phyloP scores from a whole-genome alignment of 2,113 vertebrate species.

The Antennarius striatus region DNA sequence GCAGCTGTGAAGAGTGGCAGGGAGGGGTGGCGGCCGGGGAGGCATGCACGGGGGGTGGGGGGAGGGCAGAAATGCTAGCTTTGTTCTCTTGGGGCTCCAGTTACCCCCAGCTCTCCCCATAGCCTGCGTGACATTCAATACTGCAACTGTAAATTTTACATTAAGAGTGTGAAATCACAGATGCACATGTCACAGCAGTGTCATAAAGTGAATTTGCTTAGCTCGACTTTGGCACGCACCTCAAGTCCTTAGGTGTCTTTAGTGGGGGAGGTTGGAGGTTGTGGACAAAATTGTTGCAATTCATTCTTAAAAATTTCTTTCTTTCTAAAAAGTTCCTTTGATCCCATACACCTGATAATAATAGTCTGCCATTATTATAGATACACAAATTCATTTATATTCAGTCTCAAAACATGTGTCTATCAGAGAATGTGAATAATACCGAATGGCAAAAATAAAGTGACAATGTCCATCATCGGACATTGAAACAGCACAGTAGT shows the following conservation, averaged over 20 bases:
- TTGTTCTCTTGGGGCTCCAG: conserved; percentile 74
- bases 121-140: conserved; percentile 79
- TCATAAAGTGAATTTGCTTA: conserved; percentile 83
- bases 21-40: conserved; percentile 63
- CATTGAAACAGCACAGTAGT: conserved; percentile 26
- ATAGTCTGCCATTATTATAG: conserved; percentile 4
- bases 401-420: conserved; percentile 59
- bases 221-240: conserved; percentile 67
- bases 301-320: conserved; percentile 55
- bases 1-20: conserved; percentile 72
- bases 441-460: conserved; percentile 46
- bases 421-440: conserved; percentile 69
- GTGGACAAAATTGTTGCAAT: conserved; percentile 65
- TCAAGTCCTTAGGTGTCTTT: conserved; percentile 65
- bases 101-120: conserved; percentile 69
- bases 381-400: conserved; percentile 30
- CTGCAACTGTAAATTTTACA: conserved; percentile 83
- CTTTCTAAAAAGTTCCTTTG: conserved; percentile 44
- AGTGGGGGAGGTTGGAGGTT: conserved; percentile 17
- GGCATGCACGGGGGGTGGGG: conserved; percentile 62
- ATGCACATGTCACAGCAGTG: conserved; percentile 78
- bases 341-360: conserved; percentile 44
- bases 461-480: conserved; percentile 52
- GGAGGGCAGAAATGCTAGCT: conserved; percentile 66
- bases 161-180: conserved; percentile 85